Conservation (phyloP, 1,140 invertebrate genomes). For the Sarcophaga peregrina region DNA sequence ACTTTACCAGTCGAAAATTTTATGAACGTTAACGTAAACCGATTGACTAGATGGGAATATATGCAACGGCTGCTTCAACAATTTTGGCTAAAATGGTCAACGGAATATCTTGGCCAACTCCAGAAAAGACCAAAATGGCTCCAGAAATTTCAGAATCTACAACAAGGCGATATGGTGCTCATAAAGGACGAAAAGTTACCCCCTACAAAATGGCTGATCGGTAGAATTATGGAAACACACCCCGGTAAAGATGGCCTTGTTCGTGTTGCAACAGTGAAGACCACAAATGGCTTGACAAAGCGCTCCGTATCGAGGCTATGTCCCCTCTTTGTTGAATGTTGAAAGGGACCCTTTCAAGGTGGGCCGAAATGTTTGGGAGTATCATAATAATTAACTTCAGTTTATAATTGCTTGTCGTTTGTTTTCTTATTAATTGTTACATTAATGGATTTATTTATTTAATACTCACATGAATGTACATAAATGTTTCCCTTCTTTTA, state of each 20-base stretch:
- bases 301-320: constrained; percentile 31
- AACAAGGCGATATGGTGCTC: constrained; percentile 49
- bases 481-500: too few relatives aligned
- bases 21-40: constrained; percentile 41
- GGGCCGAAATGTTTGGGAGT: neutral
- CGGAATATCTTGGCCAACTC: constrained; percentile 55
- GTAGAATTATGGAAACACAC: constrained; percentile 46
- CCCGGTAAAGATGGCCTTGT: constrained; percentile 52
- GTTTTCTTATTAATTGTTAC: too few relatives aligned
- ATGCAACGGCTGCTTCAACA: constrained; percentile 50
- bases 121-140: constrained; percentile 56
- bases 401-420: too few relatives aligned
- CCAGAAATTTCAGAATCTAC: constrained; percentile 36
- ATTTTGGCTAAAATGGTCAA: constrained; percentile 55
- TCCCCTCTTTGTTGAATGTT: constrained; percentile 10
- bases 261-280: constrained; percentile 49
- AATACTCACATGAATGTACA: too few relatives aligned
- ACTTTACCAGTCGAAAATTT: constrained; percentile 45
- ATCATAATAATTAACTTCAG: too few relatives aligned
- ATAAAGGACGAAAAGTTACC: constrained; percentile 50
- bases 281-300: constrained; percentile 6
- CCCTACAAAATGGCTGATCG: constrained; percentile 50
- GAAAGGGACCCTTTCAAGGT: neutral
- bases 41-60: constrained; percentile 52
- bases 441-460: too few relatives aligned